phyloP scores from a whole-genome alignment of 2,797 vertebrate genomes.

The Acridotheres tristis region DNA sequence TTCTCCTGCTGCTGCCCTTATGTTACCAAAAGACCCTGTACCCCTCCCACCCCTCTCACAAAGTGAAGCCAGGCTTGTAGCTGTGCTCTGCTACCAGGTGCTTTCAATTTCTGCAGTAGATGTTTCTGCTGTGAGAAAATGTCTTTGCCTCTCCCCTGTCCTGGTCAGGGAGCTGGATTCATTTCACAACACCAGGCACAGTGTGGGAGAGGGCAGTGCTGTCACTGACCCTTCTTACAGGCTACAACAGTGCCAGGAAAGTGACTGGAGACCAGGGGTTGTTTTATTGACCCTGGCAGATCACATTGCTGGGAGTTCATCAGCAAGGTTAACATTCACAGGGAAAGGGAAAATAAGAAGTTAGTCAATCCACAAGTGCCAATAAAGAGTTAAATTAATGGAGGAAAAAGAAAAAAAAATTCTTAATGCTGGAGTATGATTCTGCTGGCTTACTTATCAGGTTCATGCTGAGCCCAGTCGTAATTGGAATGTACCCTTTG shows the following conservation, averaged over 20 bases:
- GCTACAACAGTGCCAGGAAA: background rate
- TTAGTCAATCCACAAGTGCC: background rate
- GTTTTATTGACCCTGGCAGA: background rate
- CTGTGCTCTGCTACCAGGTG: background rate
- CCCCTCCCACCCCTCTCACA: background rate
- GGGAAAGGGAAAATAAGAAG: background rate
- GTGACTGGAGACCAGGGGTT: background rate
- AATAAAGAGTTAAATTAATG: conserved; percentile 42
- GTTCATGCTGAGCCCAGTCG: conserved; percentile 79
- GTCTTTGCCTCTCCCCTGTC: background rate
- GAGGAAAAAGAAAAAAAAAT: conserved; percentile 2
- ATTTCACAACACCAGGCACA: background rate
- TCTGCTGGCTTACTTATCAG: conserved; percentile 56
- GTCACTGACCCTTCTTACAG: background rate
- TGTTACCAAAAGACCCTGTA: background rate
- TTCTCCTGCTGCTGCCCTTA: background rate
- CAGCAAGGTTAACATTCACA: background rate
- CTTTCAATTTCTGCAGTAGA: background rate
- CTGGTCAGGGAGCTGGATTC: background rate
- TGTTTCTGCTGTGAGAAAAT: background rate
- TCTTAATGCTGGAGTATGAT: conserved; percentile 51
- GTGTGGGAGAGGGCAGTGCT: background rate
- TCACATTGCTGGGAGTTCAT: background rate
- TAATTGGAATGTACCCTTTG: conserved; percentile 90
- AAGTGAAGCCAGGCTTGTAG: background rate